Evolutionary conservation across 1,140 invertebrate genomes (phyloP).

Genomic region (Drosophila bocki): DNA sequence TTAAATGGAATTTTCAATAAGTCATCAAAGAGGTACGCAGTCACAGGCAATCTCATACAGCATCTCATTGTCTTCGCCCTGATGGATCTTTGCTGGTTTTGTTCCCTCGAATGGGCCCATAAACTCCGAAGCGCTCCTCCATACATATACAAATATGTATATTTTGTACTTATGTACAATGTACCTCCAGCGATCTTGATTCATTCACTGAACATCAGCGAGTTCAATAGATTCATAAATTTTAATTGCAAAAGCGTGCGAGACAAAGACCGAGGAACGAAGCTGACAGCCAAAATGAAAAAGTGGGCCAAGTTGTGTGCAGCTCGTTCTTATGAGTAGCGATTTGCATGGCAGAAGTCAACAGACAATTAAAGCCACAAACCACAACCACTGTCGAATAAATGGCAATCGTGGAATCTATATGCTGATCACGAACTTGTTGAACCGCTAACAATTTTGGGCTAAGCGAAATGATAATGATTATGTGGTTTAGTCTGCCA

Average conservation of each 20-base stretch:
- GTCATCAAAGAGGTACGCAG: constrained; percentile 69
- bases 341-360: constrained; percentile 60
- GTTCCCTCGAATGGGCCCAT: constrained; percentile 37
- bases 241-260: constrained; percentile 78
- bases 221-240: constrained; percentile 82
- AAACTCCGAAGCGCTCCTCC: constrained; percentile 14
- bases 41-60: constrained; percentile 6
- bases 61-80: constrained; percentile 26
- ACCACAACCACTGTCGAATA: constrained; percentile 21
- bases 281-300: constrained; percentile 17
- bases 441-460: constrained; percentile 13
- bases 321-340: constrained; percentile 40
- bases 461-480: neutral
- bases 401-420: constrained; percentile 47
- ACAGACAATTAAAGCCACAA: constrained; percentile 47
- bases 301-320: constrained; percentile 73
- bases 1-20: constrained; percentile 85
- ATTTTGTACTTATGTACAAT: neutral
- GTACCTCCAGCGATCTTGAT: constrained; percentile 32
- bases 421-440: constrained; percentile 49
- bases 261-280: constrained; percentile 15
- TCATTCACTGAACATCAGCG: constrained; percentile 66
- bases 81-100: constrained; percentile 54
- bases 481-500: neutral
- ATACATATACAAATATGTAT: neutral